Percentiles rank a stretch among this genome's conserved stretches.
phyloP scores from a whole-genome alignment of 1,140 invertebrate genomes.

The Conus ventricosus region DNA sequence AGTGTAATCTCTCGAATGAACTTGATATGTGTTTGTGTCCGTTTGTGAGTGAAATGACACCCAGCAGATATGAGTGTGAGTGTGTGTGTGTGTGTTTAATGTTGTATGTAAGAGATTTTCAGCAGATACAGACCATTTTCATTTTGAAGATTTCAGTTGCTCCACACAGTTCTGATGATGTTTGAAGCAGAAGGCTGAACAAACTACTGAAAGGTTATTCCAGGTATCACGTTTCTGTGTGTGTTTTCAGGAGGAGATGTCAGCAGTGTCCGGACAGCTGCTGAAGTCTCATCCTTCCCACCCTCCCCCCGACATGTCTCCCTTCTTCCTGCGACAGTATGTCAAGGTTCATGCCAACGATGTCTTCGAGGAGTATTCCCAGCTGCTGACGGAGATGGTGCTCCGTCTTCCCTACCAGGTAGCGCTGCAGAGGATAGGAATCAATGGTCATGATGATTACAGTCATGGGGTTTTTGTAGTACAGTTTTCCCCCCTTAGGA shows the following conservation, averaged over 20 bases:
- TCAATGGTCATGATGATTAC: too few relatives aligned
- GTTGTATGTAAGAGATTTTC: too few relatives aligned
- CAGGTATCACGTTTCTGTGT: neutral
- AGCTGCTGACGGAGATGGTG: constrained; percentile 95
- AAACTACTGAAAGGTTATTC: too few relatives aligned
- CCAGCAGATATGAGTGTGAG: too few relatives aligned
- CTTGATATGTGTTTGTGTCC: too few relatives aligned
- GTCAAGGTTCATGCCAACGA: constrained; percentile 89
- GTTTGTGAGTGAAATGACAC: too few relatives aligned
- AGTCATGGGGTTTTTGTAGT: neutral
- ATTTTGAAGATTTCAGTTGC: too few relatives aligned
- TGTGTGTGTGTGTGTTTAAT: too few relatives aligned
- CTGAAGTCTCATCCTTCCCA: constrained; percentile 88
- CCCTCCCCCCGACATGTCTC: constrained; percentile 90
- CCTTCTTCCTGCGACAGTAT: constrained; percentile 95
- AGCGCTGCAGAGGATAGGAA: neutral
- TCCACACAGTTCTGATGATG: too few relatives aligned
- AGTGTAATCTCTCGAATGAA: too few relatives aligned
- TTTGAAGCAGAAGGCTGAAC: too few relatives aligned
- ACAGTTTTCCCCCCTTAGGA: neutral
- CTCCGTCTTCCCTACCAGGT: constrained; percentile 92
- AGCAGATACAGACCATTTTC: too few relatives aligned
- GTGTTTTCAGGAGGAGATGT: constrained; percentile 60
- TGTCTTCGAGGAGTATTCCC: constrained; percentile 94
- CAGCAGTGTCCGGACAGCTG: constrained; percentile 76